These are phyloP conservation scores for Andrena praecox DNA, from an alignment of 2,888 invertebrate genomes.

Conservation along the genomic window DNA sequence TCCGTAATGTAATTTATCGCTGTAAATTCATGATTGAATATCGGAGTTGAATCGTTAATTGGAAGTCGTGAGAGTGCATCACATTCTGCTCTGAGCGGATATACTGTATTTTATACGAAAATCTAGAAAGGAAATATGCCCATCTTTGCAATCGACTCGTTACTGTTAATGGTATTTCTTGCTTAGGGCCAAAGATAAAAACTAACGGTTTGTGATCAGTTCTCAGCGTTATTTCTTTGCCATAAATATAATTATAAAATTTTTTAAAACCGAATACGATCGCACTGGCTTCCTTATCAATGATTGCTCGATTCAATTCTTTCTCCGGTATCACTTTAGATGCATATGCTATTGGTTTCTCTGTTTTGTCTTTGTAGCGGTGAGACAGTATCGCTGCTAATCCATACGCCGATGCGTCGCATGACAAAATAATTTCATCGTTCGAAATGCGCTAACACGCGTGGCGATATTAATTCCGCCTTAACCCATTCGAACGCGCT, in stretches of 20 bases:
- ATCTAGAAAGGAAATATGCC: slow-evolving; percentile 57
- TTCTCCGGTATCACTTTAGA: slow-evolving; percentile 28
- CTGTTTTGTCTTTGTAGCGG: slow-evolving; percentile 15
- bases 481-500: slow-evolving; percentile 56
- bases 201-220: slow-evolving; percentile 58
- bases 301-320: slow-evolving; percentile 50
- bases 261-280: slow-evolving; percentile 59
- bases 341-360: slow-evolving; percentile 39
- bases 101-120: slow-evolving; percentile 50
- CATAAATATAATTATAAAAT: slow-evolving; percentile 46
- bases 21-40: background rate
- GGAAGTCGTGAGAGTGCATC: slow-evolving; percentile 52
- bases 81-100: slow-evolving; percentile 45
- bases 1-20: slow-evolving; percentile 19
- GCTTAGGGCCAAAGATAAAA: slow-evolving; percentile 44
- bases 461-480: slow-evolving; percentile 20
- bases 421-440: slow-evolving; percentile 30
- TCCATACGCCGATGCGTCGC: slow-evolving; percentile 35
- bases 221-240: slow-evolving; percentile 46
- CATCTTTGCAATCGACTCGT: slow-evolving; percentile 51
- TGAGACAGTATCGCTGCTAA: slow-evolving; percentile 45
- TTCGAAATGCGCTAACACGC: slow-evolving; percentile 50
- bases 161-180: slow-evolving; percentile 43
- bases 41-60: slow-evolving; percentile 17
- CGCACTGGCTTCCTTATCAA: slow-evolving; percentile 61